Percentiles rank a stretch among this genome's conserved stretches.
Evolutionary conservation across 2,888 invertebrate genomes (phyloP).

Genomic region (Tridacna gigas): DNA sequence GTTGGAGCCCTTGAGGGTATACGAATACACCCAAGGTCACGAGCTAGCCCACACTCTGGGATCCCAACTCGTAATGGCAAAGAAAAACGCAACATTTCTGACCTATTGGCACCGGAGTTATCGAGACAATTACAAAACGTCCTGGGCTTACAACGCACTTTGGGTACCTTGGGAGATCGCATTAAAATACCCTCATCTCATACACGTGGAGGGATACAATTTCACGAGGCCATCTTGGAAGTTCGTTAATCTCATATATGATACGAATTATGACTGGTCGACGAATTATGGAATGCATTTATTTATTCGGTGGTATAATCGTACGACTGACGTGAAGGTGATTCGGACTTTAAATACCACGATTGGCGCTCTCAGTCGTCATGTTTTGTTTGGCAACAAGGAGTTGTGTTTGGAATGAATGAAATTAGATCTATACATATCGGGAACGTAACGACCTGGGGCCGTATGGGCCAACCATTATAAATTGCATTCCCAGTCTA

Average conservation of each 20-base stretch:
- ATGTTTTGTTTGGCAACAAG: constrained; percentile 59
- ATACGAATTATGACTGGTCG: constrained; percentile 56
- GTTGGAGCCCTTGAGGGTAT: constrained; percentile 41
- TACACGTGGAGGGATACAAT: constrained; percentile 60
- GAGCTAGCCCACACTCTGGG: constrained; percentile 49
- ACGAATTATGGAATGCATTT: constrained; percentile 62
- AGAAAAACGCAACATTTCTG: constrained; percentile 57
- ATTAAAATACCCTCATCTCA: constrained; percentile 45
- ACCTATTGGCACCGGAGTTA: constrained; percentile 54
- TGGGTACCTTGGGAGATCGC: constrained; percentile 51
- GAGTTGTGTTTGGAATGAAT: constrained; percentile 45
- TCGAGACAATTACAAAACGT: constrained; percentile 37
- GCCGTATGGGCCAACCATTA: too few relatives aligned
- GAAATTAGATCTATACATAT: too few relatives aligned
- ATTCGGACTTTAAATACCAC: constrained; percentile 62
- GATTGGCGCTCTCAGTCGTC: constrained; percentile 54
- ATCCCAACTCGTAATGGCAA: constrained; percentile 56
- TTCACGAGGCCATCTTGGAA: constrained; percentile 60
- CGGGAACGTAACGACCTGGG: too few relatives aligned
- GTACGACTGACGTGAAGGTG: constrained; percentile 30
- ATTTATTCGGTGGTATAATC: constrained; percentile 50
- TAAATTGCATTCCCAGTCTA: too few relatives aligned
- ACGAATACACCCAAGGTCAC: constrained; percentile 53
- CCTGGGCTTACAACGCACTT: constrained; percentile 52
- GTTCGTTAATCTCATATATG: constrained; percentile 42